Evolutionary conservation across 2,888 invertebrate genomes (phyloP), one percentile per base, ranked within the genome.

Genomic region (Norana najaformis): DNA sequence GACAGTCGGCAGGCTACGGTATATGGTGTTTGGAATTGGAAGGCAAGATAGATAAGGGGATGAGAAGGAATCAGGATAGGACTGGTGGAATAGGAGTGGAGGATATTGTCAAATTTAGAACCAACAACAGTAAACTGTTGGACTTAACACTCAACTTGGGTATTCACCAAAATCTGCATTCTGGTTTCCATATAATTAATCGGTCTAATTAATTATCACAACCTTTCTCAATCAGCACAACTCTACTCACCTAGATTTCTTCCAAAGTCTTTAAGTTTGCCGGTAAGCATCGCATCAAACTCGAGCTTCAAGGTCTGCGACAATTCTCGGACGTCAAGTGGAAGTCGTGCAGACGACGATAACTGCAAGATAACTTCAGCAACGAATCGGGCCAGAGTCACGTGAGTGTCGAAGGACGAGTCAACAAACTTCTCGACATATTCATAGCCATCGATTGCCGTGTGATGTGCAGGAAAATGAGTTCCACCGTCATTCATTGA

Each of bases 361-460:
- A 94, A 92, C n/a, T 93, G 92, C 18, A 94, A 92, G 11, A 93
- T 91, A 20, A 93, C 91, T 89, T 94, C 94, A 20, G 93, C 92
- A 14, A 93, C 88, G 3, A 94, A 92, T 89, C 93, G 92, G 20
- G 93, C 91, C 91, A 93, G 91, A 4, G 93, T 92, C 18, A 93
- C 92, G 90, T 94, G 94, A 30, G 93, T 92, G 41, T 90, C 92
- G 91, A 94, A 94, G 47, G 93, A 92, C 0, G 94, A 94, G 92
- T 95, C 95, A 41, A 95, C 93, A 90, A 93, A 93, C 36, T 91
- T 93, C 41, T 92, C 92, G 83, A 95, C 92, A 90, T 95, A 94
- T 53, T 94, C 93, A 91, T 94, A 94, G 5, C 94, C 95, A 89
- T 95, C 95, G 82, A 94, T 94, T 38, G 94, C 92, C 0, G 95